These are phyloP conservation scores for Phyllotis vaccarum DNA, from an alignment of 2,797 vertebrate species.

Conservation along the genomic window DNA sequence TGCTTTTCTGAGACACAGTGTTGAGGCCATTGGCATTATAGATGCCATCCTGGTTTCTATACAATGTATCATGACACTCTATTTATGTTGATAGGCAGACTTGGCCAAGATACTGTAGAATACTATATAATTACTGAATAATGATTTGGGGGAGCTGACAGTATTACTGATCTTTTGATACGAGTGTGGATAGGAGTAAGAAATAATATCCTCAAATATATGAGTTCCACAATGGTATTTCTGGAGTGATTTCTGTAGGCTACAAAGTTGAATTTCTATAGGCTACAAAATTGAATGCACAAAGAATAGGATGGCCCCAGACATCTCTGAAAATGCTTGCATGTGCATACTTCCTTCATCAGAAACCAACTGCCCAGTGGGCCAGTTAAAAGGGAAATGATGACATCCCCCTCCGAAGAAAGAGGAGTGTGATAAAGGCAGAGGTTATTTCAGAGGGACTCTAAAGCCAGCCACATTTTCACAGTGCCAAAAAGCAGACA, in stretches of 20 bases:
- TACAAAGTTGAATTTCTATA: not conserved
- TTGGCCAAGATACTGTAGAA: not conserved
- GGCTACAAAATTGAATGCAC: not conserved
- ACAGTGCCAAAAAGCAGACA: constrained; percentile 42
- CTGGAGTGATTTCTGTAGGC: not conserved
- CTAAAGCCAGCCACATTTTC: not conserved
- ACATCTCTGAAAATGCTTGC: not conserved
- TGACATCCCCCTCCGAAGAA: not conserved
- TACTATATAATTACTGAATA: not conserved
- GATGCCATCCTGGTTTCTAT: not conserved
- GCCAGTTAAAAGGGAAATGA: constrained; percentile 20
- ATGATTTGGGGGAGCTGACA: not conserved
- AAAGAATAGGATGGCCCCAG: not conserved
- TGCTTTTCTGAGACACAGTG: not conserved
- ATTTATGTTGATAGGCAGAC: constrained; percentile 3
- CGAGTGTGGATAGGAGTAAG: not conserved
- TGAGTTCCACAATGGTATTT: not conserved
- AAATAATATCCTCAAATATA: not conserved
- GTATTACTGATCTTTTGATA: not conserved
- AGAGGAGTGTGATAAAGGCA: constrained; percentile 30
- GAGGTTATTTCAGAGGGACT: constrained; percentile 22
- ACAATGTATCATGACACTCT: not conserved
- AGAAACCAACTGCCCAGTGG: not conserved
- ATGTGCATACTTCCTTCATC: not conserved
- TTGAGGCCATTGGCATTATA: not conserved